Conservation (phyloP, 2,888 invertebrate species). For the Unio pictorum region DNA sequence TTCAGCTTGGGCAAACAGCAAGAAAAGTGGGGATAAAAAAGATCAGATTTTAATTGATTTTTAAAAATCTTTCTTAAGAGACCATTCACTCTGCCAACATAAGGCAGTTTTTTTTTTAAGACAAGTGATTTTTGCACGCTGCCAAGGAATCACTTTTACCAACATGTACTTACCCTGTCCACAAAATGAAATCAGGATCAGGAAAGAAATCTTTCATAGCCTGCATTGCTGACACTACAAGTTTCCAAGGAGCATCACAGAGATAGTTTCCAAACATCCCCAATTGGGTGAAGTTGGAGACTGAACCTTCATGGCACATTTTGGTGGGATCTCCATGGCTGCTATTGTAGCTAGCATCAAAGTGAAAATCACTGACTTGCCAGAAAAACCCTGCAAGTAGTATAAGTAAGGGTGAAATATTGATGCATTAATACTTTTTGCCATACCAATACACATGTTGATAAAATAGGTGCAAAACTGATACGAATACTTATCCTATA, state of each 20-base stretch:
- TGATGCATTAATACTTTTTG: too few relatives aligned
- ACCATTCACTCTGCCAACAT: too few relatives aligned
- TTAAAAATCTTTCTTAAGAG: too few relatives aligned
- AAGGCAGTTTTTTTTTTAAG: too few relatives aligned
- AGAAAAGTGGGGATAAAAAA: too few relatives aligned
- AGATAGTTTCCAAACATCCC: constrained; percentile 81
- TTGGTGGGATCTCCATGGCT: constrained; percentile 82
- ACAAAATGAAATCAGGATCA: constrained; percentile 92
- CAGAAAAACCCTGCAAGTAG: constrained; percentile 87
- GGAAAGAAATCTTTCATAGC: constrained; percentile 89
- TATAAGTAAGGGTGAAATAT: too few relatives aligned
- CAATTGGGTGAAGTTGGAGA: constrained; percentile 18
- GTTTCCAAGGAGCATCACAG: constrained; percentile 91
- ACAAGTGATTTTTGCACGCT: too few relatives aligned
- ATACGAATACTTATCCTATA: too few relatives aligned
- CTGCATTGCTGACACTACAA: constrained; percentile 89
- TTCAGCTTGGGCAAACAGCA: too few relatives aligned
- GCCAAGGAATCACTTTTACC: not conserved
- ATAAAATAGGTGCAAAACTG: too few relatives aligned
- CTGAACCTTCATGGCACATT: constrained; percentile 69
- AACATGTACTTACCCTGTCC: constrained; percentile 84
- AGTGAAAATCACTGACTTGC: constrained; percentile 95
- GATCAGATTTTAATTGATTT: too few relatives aligned
- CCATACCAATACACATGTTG: too few relatives aligned
- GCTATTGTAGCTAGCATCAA: constrained; percentile 86